Base-by-base conservation (phyloP, 2,113 vertebrate species). In the Cryptotis parvus region DNA sequence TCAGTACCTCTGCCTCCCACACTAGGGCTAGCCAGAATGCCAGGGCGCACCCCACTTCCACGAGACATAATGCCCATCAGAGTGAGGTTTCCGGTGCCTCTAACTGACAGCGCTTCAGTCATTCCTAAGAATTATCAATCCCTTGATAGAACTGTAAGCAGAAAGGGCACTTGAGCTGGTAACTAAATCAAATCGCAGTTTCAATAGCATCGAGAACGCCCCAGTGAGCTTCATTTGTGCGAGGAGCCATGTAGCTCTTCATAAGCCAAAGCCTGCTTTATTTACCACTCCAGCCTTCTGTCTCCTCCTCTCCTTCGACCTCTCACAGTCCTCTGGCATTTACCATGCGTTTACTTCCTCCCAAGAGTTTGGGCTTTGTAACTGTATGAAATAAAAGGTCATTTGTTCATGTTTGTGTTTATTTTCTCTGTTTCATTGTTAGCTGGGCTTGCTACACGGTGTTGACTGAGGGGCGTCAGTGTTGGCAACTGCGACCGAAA, bases 331-430 rank as follows among this genome's bases (percentile, higher is more conserved):
- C 37, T 81, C 41, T 92, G 95, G 94, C 92, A 93, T 95, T 96
- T 94, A 77, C 43, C 29, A 1, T 43, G 82, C 82, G 58, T 65
- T 74, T 76, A 88, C 84, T 84, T 91, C 88, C 91, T 90, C 78
- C 84, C 84, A 58, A n/a, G 73, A 49, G 24, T 52, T 16, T 63
- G 89, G 70, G 68, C 91, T 93, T 93, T 96, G 88, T 96, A 84
- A 93, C 75, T 15, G 3, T 10, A 58, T 65, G 45, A 94, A 96
- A 92, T 96, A 95, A 96, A 97, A 94, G 85, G 92, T 94, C 55
- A 37, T 93, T 96, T 95, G 88, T 95, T 85, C 82, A n/a, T 45
- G 82, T 1, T 72, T 86, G 85, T n/a, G 63, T 92, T 89, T 92
- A 49, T 84, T 96, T 89, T 88, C 84, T 94, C 39, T 22, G 77